Evolutionary conservation across 64 coral and sea anemone species (phyloP).

Genomic region (Acropora tenuis): DNA sequence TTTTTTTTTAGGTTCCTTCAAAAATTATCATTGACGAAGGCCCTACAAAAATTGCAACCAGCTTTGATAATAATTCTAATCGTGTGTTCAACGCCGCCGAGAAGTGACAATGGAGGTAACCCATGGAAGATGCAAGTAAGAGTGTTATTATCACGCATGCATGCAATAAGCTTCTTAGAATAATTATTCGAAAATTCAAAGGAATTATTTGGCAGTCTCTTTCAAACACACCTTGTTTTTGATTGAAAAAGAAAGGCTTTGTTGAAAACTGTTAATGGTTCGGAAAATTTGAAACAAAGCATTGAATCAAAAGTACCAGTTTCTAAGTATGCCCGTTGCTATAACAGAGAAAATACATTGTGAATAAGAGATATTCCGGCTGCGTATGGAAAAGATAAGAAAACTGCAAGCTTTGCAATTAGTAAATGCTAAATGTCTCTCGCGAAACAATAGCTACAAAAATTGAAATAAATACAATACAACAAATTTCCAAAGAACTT

Average conservation of each 20-base stretch:
- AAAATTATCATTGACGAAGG: not conserved
- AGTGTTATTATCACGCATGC: not conserved
- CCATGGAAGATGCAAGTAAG: too few relatives aligned
- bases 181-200: too few relatives aligned
- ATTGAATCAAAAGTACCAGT: not conserved
- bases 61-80: not conserved
- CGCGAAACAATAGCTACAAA: too few relatives aligned
- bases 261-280: not conserved
- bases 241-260: not conserved
- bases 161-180: not conserved
- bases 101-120: not conserved
- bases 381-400: not conserved
- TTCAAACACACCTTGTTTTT: not conserved
- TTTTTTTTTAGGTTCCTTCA: not conserved
- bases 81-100: too few relatives aligned
- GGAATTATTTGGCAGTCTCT: too few relatives aligned
- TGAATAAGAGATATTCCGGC: not conserved
- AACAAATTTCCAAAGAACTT: too few relatives aligned
- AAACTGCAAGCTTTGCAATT: not conserved
- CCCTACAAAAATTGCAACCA: slow-evolving; percentile 2
- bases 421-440: too few relatives aligned
- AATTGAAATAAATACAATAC: too few relatives aligned
- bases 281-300: not conserved
- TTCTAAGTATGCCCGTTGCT: not conserved
- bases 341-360: not conserved